A percentile compares a stretch with the other conserved stretches of the same genome.
phyloP scores from a whole-genome alignment of 1,140 invertebrate species.

The Littorina saxatilis region DNA sequence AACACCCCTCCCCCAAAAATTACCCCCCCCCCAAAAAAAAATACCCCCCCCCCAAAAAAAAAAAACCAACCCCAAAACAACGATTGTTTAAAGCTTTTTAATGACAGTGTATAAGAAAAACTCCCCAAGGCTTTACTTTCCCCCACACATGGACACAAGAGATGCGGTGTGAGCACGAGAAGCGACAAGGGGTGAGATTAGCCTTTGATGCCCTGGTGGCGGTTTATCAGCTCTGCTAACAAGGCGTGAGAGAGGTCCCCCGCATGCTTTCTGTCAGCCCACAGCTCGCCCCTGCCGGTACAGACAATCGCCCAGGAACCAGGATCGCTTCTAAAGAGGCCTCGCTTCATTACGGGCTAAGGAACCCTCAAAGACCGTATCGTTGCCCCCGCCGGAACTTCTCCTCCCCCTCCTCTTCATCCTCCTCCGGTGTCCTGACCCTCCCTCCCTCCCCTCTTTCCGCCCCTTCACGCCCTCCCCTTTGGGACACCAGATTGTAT shows the following conservation, averaged over 20 bases:
- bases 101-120: no score
- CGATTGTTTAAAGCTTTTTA: no score
- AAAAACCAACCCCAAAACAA: no score
- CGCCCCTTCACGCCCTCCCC: background rate
- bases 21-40: no score
- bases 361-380: background rate
- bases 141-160: no score
- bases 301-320: no score
- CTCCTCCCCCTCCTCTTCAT: background rate
- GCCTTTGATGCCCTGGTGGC: background rate
- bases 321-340: background rate
- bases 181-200: conserved; percentile 2
- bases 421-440: background rate
- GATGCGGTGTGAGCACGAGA: background rate
- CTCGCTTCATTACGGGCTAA: background rate
- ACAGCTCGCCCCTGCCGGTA: background rate
- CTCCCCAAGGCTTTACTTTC: no score
- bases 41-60: no score
- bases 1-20: no score
- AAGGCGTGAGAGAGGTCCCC: background rate
- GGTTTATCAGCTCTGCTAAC: background rate
- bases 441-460: background rate
- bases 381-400: background rate
- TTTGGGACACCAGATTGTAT: background rate
- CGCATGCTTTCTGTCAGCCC: background rate